Evolutionary conservation across 2,888 invertebrate species (phyloP).

Genomic region (Microplitis manilae): DNA sequence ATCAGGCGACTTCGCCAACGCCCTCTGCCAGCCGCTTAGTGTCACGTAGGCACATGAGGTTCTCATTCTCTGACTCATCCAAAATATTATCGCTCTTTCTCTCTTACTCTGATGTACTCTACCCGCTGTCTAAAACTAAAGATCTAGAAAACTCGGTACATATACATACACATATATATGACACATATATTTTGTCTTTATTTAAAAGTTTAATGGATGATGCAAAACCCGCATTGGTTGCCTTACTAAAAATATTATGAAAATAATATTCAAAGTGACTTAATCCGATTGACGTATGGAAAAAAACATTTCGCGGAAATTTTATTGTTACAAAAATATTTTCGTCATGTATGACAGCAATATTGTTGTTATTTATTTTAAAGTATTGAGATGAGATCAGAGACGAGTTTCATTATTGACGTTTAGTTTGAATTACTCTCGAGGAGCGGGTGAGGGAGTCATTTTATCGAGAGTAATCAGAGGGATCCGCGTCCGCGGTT

Average conservation of each 20-base stretch:
- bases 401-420: no score
- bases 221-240: slow-evolving; percentile 12
- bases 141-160: slow-evolving; percentile 13
- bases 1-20: slow-evolving; percentile 59
- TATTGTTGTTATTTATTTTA: no score
- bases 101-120: slow-evolving; percentile 19
- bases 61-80: slow-evolving; percentile 33
- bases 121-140: not conserved
- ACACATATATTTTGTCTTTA: not conserved
- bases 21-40: slow-evolving; percentile 56
- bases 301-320: not conserved
- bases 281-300: not conserved
- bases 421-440: no score
- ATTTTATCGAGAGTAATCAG: no score
- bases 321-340: not conserved
- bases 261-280: not conserved
- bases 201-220: slow-evolving; percentile 11
- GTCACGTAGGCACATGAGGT: slow-evolving; percentile 61
- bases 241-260: not conserved
- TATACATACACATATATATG: slow-evolving; percentile 10
- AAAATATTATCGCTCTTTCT: slow-evolving; percentile 11
- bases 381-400: no score
- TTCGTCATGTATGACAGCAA: no score
- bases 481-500: not conserved
- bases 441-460: no score